These are phyloP conservation scores for Bombus huntii DNA, from an alignment of 1,140 invertebrate genomes.

Conservation along the genomic window DNA sequence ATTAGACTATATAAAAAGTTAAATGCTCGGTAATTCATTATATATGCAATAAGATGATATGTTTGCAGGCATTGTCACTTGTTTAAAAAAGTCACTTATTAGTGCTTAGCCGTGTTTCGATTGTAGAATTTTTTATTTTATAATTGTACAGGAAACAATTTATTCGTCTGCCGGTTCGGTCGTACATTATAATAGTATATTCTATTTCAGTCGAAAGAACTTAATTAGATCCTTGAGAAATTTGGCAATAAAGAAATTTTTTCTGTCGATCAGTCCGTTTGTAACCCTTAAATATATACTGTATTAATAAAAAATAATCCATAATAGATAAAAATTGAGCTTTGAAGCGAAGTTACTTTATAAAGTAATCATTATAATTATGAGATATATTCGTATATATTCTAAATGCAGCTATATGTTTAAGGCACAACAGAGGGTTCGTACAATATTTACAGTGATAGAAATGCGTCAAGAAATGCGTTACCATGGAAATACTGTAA, in stretches of 20 bases:
- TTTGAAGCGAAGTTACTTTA: slow-evolving; percentile 37
- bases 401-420: slow-evolving; percentile 56
- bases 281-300: slow-evolving; percentile 13
- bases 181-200: neutral
- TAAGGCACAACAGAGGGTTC: slow-evolving; percentile 65
- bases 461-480: slow-evolving; percentile 13
- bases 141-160: slow-evolving; percentile 1
- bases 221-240: neutral
- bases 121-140: slow-evolving; percentile 3
- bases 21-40: neutral
- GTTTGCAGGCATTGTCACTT: neutral
- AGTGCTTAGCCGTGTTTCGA: neutral
- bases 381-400: neutral
- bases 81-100: neutral
- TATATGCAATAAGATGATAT: slow-evolving; percentile 16
- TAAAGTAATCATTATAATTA: slow-evolving; percentile 43
- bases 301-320: slow-evolving; percentile 14
- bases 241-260: slow-evolving; percentile 44
- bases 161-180: neutral
- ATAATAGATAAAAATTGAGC: slow-evolving; percentile 57
- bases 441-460: slow-evolving; percentile 55
- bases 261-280: slow-evolving; percentile 1
- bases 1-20: neutral
- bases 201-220: slow-evolving; percentile 9
- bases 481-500: slow-evolving; percentile 10